These are phyloP conservation scores for Drosophila lini DNA, from an alignment of 1,140 invertebrate species.

Conservation along the genomic window DNA sequence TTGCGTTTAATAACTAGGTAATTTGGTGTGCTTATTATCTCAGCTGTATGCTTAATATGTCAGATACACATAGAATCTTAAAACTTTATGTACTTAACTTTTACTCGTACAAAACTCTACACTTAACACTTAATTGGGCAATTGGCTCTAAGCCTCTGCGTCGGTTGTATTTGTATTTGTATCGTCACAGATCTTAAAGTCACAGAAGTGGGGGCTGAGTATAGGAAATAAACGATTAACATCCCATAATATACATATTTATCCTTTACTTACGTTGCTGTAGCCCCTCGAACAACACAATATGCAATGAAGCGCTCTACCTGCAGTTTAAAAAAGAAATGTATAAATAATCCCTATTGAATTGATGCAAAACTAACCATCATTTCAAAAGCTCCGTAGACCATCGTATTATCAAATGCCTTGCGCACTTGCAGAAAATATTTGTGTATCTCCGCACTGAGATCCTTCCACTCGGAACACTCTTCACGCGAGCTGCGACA, in stretches of 20 bases:
- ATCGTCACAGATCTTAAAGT: constrained; percentile 14
- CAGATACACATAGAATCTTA: neutral
- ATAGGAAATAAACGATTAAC: neutral
- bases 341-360: neutral
- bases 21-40: constrained; percentile 24
- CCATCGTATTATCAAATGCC: constrained; percentile 3
- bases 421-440: constrained; percentile 29
- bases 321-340: neutral
- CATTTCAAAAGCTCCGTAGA: constrained; percentile 30
- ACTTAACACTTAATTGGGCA: neutral
- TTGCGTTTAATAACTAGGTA: neutral
- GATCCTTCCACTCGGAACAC: constrained; percentile 27
- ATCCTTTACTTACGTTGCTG: constrained; percentile 2
- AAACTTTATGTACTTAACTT: neutral
- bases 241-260: neutral
- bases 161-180: neutral
- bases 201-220: constrained; percentile 12
- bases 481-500: constrained; percentile 17
- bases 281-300: constrained; percentile 38
- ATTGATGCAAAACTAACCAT: constrained; percentile 15
- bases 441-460: constrained; percentile 36
- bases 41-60: constrained; percentile 22
- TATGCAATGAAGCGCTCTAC: constrained; percentile 39
- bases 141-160: neutral
- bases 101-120: neutral